Evolutionary conservation across 2,113 vertebrate genomes (phyloP).

Genomic region (Corythaeola cristata): DNA sequence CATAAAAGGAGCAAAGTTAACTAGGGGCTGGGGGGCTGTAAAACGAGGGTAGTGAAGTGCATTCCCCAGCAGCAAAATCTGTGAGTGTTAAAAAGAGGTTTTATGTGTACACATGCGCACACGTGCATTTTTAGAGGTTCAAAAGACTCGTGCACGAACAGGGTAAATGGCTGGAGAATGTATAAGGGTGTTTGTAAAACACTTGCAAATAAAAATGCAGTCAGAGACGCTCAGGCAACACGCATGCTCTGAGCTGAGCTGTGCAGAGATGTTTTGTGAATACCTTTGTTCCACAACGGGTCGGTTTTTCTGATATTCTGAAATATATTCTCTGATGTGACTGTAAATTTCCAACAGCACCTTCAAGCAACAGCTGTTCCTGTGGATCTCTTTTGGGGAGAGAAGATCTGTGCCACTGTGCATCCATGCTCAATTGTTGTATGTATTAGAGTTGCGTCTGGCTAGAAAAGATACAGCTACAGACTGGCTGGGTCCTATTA

Average conservation of each 20-base stretch:
- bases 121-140: background rate
- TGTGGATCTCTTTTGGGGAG: background rate
- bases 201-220: background rate
- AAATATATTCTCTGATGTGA: background rate
- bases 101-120: background rate
- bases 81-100: background rate
- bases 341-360: background rate
- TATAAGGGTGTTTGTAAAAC: background rate
- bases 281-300: background rate
- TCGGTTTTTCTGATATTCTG: background rate
- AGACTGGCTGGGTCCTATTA: background rate
- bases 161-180: background rate
- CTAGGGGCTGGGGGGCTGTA: constrained; percentile 8
- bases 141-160: background rate
- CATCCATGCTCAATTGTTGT: background rate
- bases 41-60: constrained; percentile 42
- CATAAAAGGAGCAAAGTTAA: constrained; percentile 51
- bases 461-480: background rate
- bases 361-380: background rate
- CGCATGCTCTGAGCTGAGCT: background rate
- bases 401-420: background rate
- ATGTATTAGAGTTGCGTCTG: background rate
- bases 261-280: background rate
- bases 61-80: constrained; percentile 19
- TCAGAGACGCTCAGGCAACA: background rate